Base-by-base conservation (phyloP, 2,888 invertebrate species). In the Rhaphigaster nebulosa region DNA sequence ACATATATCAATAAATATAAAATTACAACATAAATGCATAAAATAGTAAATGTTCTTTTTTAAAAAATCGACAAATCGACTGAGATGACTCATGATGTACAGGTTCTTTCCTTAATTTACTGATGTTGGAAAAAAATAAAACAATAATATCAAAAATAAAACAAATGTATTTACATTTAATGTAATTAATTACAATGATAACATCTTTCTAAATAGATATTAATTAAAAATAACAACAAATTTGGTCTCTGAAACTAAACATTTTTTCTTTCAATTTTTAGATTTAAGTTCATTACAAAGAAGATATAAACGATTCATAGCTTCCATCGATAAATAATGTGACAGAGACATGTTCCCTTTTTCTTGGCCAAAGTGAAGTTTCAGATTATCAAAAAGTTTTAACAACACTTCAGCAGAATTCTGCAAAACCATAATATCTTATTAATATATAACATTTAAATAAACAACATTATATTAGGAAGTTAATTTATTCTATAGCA, bases 301-400 rank as follows among this genome's bases (percentile, higher is more conserved):
- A 45, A 84, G 84, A 84, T 84, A 84, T 84, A 84, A 50, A n/a
- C 84, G 84, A 84, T 84, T 84, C n/a, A 84, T 45, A 45, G 84
- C 84, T 84, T 84, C 84, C 84, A 84, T 84, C 5, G 84, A 84
- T 45, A 84, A 84, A 50, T 84, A 76, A 76, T 76, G 70, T 20
- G 34, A 34, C 34, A 76, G n/a, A 6, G 45, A 84, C 38, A 38
- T 84, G 45, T 45, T 84, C 38, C 84, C 84, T 45, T 84, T 84
- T n/a, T 84, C 84, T 84, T 45, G 41, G 45, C 45, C 20, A 12
- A 45, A 84, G 45, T 84, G 84, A 84, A 84, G 84, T 45, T 84
- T 84, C 84, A 84, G 4, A 23, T 50, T 50, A 84, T 84, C 84
- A 45, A 84, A 45, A 50, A 84, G 26, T 45, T 84, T 84, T n/a